Conservation (phyloP, 2,888 invertebrate species). For the Embidobia sp. region DNA sequence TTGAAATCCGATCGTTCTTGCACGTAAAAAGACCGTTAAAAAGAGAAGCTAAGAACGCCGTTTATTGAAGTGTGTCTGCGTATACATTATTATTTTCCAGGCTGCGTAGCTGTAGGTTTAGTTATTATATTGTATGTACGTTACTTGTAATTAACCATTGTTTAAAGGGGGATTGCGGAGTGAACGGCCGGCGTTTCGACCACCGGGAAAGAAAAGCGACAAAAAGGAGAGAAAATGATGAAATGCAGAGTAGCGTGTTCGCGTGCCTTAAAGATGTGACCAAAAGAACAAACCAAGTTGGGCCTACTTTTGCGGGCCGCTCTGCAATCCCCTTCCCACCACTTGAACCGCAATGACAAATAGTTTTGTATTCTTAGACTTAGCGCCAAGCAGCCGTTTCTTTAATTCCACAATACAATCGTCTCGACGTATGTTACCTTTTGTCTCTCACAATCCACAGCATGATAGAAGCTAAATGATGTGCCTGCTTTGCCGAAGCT, state of each 20-base stretch:
- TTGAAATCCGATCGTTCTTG: conserved; percentile 62
- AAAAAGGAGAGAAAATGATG: not conserved
- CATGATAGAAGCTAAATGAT: conserved; percentile 63
- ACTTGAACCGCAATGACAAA: conserved; percentile 41
- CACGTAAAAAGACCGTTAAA: conserved; percentile 11
- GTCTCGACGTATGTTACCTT: conserved; percentile 59
- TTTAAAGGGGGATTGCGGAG: conserved; percentile 54
- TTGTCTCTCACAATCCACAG: conserved; percentile 61
- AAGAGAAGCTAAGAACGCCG: conserved; percentile 42
- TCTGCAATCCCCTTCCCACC: conserved; percentile 41
- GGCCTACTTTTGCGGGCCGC: not conserved
- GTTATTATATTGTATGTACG: conserved; percentile 46
- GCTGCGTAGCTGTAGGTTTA: conserved; percentile 60
- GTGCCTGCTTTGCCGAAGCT: conserved; percentile 66
- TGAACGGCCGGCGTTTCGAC: no score
- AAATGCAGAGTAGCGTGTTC: conserved; percentile 39
- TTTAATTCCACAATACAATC: conserved; percentile 43
- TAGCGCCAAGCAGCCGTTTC: conserved; percentile 45
- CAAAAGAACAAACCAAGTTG: no score
- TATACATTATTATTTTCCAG: conserved; percentile 49
- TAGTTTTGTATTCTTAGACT: conserved; percentile 58
- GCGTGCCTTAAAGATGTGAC: conserved; percentile 58
- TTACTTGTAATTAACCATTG: conserved; percentile 54
- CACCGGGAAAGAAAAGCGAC: not conserved
- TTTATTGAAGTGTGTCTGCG: conserved; percentile 63